Evolutionary conservation across 1,140 invertebrate genomes (phyloP).

Genomic region (Ylistrum balloti): DNA sequence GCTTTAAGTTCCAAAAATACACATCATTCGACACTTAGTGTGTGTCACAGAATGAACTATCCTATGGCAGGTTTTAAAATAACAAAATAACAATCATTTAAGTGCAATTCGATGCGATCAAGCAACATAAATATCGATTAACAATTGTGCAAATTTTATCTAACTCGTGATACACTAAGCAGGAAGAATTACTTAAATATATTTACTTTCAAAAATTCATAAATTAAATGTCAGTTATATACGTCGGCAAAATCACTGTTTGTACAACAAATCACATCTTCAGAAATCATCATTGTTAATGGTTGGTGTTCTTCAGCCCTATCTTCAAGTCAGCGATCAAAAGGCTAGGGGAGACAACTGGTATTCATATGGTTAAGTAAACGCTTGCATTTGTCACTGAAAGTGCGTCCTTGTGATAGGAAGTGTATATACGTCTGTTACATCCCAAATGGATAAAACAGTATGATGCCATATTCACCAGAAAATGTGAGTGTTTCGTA

Average conservation of each 20-base stretch:
- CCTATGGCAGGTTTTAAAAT: no score
- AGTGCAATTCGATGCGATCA: no score
- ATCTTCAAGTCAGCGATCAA: conserved; percentile 1
- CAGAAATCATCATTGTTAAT: neutral
- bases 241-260: neutral
- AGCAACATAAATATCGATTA: no score
- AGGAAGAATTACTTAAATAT: neutral
- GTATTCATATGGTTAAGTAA: neutral
- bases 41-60: no score
- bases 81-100: no score
- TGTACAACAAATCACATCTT: neutral
- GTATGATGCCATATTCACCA: neutral
- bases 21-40: no score
- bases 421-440: no score
- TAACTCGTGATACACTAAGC: neutral
- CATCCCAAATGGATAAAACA: neutral
- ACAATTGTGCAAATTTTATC: no score
- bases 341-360: neutral
- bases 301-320: neutral
- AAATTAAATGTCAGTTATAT: neutral
- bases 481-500: neutral
- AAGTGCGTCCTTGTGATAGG: neutral
- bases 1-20: no score
- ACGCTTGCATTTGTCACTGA: neutral
- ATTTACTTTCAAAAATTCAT: neutral